A percentile compares a stretch with the other conserved stretches of the same genome.
Conservation (phyloP, 1,140 invertebrate species). For the Ladona fulva region DNA sequence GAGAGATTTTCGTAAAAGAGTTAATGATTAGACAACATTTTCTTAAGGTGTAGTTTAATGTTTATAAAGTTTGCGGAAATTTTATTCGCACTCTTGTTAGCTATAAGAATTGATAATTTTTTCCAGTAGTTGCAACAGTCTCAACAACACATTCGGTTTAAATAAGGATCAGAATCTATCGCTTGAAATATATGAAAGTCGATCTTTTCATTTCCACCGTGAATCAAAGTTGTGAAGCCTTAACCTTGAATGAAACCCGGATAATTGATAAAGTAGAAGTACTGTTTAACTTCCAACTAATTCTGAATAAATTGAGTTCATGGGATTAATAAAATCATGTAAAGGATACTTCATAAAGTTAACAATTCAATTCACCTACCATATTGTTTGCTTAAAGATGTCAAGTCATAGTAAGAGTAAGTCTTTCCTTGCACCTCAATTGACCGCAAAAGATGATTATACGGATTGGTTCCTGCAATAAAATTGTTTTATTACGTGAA, state of each 20-base stretch:
- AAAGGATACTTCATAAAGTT: not conserved
- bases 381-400: not conserved
- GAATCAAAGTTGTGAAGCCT: not conserved
- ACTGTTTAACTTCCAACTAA: not conserved
- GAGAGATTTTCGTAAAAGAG: no score
- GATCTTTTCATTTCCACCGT: not conserved
- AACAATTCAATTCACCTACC: not conserved
- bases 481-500: not conserved
- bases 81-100: no score
- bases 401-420: not conserved
- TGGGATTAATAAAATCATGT: not conserved
- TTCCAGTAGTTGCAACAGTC: no score
- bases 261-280: not conserved
- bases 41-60: no score
- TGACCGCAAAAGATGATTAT: not conserved
- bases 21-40: no score
- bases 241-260: not conserved
- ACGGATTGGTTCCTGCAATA: not conserved
- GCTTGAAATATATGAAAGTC: not conserved
- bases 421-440: not conserved
- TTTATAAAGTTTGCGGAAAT: no score
- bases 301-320: not conserved
- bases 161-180: no score
- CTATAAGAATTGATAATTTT: no score
- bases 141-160: no score